Conservation (phyloP, 2,797 vertebrate genomes). For the Bryconaethiops microstoma region DNA sequence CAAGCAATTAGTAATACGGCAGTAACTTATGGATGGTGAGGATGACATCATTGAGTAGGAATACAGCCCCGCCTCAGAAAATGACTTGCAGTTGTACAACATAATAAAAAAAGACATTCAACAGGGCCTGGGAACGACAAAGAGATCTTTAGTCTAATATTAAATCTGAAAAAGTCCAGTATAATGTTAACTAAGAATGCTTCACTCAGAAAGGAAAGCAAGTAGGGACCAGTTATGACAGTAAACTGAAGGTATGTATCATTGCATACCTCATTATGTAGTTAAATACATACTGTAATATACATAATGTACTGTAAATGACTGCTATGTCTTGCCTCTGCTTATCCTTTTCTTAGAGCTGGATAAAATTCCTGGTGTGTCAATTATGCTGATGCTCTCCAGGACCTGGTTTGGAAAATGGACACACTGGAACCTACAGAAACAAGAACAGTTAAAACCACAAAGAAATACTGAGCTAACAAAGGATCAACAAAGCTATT, state of each 20-base stretch:
- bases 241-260: too few species aligned
- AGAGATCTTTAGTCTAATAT: neutral
- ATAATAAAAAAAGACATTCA: neutral
- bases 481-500: neutral
- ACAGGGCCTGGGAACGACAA: neutral
- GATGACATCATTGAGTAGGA: constrained; percentile 18
- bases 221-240: neutral
- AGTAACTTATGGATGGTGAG: neutral
- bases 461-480: neutral
- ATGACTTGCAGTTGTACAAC: neutral
- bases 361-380: constrained; percentile 85
- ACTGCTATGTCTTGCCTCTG: constrained; percentile 73
- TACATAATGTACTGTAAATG: neutral
- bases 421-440: constrained; percentile 84
- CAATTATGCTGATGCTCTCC: constrained; percentile 88
- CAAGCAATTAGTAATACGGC: neutral
- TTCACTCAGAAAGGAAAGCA: neutral
- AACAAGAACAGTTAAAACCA: neutral
- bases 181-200: neutral
- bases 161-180: neutral
- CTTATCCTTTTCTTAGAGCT: constrained; percentile 83
- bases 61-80: constrained; percentile 19
- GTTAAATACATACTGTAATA: neutral
- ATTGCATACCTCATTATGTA: too few species aligned
- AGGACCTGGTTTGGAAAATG: constrained; percentile 85